Evolutionary conservation across 2,888 invertebrate genomes (phyloP).

Genomic region (Acronicta psi): DNA sequence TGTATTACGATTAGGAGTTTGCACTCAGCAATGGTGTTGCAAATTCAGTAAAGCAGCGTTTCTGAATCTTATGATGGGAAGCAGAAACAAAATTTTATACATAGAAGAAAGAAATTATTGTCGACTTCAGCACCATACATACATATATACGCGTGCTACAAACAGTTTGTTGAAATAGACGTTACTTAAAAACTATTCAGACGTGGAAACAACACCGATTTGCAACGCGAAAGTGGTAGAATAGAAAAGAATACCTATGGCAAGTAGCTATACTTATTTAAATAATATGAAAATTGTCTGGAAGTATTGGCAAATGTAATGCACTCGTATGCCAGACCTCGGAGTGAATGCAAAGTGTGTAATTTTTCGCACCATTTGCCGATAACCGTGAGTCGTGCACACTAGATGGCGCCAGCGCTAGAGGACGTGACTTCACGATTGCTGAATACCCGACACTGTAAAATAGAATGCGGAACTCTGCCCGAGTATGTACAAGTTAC

Average conservation of each 20-base stretch:
- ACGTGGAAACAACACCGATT: slow-evolving; percentile 10
- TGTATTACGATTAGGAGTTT: slow-evolving; percentile 10
- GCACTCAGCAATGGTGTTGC: too few relatives aligned
- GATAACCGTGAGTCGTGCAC: slow-evolving; percentile 64
- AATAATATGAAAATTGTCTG: slow-evolving; percentile 29
- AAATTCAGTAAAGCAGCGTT: neutral
- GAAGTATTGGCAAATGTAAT: slow-evolving; percentile 54
- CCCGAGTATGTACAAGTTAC: slow-evolving; percentile 34
- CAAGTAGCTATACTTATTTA: slow-evolving; percentile 30
- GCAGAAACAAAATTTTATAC: neutral
- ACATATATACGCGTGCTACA: too few relatives aligned
- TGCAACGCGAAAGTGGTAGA: slow-evolving; percentile 9
- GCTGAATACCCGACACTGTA: slow-evolving; percentile 29
- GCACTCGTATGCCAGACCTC: slow-evolving; percentile 46
- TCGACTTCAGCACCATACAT: too few relatives aligned
- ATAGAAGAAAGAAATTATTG: too few relatives aligned
- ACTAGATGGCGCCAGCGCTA: slow-evolving; percentile 64
- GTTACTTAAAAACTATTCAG: slow-evolving; percentile 1
- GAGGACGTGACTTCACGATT: slow-evolving; percentile 64
- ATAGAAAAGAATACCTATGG: slow-evolving; percentile 26
- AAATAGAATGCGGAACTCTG: slow-evolving; percentile 36
- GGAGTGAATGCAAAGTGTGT: slow-evolving; percentile 67
- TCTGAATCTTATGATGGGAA: neutral
- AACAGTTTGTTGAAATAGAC: slow-evolving; percentile 24
- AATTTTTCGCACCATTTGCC: slow-evolving; percentile 83